Evolutionary conservation across 1,140 invertebrate species (phyloP).

Genomic region (Chlorops oryzae): DNA sequence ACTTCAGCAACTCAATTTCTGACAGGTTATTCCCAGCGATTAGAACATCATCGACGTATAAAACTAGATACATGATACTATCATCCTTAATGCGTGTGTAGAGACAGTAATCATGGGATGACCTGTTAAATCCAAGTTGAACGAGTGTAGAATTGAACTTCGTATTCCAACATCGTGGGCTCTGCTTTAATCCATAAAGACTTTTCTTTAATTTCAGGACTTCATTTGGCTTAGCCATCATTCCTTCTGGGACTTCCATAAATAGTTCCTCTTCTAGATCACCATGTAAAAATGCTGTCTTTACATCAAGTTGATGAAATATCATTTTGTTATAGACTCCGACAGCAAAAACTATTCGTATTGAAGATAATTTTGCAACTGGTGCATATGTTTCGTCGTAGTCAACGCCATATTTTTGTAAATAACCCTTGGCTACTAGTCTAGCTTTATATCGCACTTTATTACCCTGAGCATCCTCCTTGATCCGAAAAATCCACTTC

Average conservation of each 20-base stretch:
- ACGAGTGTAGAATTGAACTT: conserved; percentile 15
- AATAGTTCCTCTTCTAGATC: conserved; percentile 42
- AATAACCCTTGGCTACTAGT: conserved; percentile 18
- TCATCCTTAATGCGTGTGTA: too few relatives aligned
- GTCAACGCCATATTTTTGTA: conserved; percentile 17
- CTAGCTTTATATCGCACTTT: conserved; percentile 41
- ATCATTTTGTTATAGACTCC: conserved; percentile 6
- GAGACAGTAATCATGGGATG: too few relatives aligned
- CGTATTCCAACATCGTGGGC: conserved; percentile 44
- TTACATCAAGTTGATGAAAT: conserved; percentile 33
- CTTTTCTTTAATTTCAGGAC: conserved; percentile 38
- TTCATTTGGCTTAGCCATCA: conserved; percentile 17
- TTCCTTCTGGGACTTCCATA: conserved; percentile 32
- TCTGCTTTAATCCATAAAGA: conserved; percentile 49
- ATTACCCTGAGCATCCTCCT: too few relatives aligned
- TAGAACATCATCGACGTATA: too few relatives aligned
- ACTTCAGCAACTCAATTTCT: too few relatives aligned
- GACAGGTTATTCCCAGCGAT: too few relatives aligned
- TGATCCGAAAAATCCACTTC: too few relatives aligned
- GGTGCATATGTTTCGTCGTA: conserved; percentile 19
- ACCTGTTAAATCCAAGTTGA: conserved; percentile 9
- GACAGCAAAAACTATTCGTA: conserved; percentile 21
- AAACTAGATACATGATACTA: too few relatives aligned
- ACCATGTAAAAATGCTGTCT: conserved; percentile 46
- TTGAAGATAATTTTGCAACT: conserved; percentile 24